These are phyloP conservation scores for Pseudoatta argentina DNA, from an alignment of 1,140 invertebrate species.

Conservation along the genomic window DNA sequence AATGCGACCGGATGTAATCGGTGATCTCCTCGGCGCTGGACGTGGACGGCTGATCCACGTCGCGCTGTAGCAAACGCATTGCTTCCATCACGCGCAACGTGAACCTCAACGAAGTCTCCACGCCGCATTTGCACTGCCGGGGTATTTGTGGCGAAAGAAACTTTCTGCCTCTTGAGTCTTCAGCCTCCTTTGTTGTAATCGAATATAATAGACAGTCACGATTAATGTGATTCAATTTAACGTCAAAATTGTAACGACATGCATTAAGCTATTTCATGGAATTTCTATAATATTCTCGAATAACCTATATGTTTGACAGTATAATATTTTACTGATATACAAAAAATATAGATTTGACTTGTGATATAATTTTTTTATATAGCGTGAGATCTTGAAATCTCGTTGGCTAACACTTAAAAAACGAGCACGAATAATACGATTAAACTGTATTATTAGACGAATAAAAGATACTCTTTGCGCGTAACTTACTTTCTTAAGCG, in stretches of 20 bases:
- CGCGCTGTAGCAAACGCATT: constrained; percentile 69
- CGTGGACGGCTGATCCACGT: constrained; percentile 28
- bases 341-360: background rate
- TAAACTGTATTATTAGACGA: background rate
- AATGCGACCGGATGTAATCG: constrained; percentile 71
- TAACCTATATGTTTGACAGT: background rate
- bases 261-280: background rate
- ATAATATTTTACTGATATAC: background rate
- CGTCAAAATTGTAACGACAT: background rate
- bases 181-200: background rate
- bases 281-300: background rate
- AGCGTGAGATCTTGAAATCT: background rate
- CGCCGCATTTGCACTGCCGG: constrained; percentile 30
- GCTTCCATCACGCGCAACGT: constrained; percentile 78
- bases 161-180: background rate
- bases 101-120: constrained; percentile 72
- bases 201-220: background rate
- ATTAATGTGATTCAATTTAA: background rate
- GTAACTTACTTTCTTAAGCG: constrained; percentile 1
- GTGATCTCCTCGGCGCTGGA: constrained; percentile 71
- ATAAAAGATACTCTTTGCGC: background rate
- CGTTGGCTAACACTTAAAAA: background rate
- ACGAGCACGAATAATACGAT: background rate
- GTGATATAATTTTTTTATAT: background rate
- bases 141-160: constrained; percentile 15